phyloP scores from a whole-genome alignment of 2,888 invertebrate genomes.

The Scaptomyza polygonia region DNA sequence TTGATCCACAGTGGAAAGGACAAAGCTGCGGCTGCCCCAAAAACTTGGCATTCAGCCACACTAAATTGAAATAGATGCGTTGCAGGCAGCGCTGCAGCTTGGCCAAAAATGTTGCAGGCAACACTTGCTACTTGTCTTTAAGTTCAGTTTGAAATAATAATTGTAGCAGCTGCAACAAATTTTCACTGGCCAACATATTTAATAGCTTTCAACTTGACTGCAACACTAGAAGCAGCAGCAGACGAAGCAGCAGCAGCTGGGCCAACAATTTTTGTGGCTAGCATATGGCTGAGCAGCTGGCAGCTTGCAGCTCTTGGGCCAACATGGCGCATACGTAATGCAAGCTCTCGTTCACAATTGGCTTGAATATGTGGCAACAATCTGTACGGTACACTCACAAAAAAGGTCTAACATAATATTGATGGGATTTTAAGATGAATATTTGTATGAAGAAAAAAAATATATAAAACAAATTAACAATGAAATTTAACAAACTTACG shows the following conservation, averaged over 20 bases:
- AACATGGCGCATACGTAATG: slow-evolving; percentile 41
- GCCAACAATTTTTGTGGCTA: slow-evolving; percentile 54
- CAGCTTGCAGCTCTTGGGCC: slow-evolving; percentile 9
- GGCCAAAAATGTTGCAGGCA: slow-evolving; percentile 40
- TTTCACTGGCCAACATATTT: slow-evolving; percentile 53
- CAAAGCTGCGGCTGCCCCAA: slow-evolving; percentile 16
- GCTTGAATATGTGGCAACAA: slow-evolving; percentile 23
- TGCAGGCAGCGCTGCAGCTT: slow-evolving; percentile 36
- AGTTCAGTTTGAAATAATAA: slow-evolving; percentile 67
- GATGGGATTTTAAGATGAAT: too few species aligned
- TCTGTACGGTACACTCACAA: slow-evolving; percentile 8
- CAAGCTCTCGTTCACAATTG: slow-evolving; percentile 27
- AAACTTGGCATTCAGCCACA: slow-evolving; percentile 70
- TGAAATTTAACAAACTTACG: too few species aligned
- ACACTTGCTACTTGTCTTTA: slow-evolving; percentile 47
- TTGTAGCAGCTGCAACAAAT: slow-evolving; percentile 63
- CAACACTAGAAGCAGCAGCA: slow-evolving; percentile 28
- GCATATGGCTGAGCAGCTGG: slow-evolving; percentile 52
- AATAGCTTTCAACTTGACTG: slow-evolving; percentile 67
- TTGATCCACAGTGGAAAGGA: slow-evolving; percentile 57
- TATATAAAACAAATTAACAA: too few species aligned
- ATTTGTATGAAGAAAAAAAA: too few species aligned
- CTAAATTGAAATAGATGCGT: slow-evolving; percentile 68
- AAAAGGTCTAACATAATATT: neutral
- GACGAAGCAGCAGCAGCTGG: slow-evolving; percentile 12